A percentile compares a stretch with the other conserved stretches of the same genome.
Conservation (phyloP, 53 echinoderm and acorn worm genomes). For the Holothuria scabra region DNA sequence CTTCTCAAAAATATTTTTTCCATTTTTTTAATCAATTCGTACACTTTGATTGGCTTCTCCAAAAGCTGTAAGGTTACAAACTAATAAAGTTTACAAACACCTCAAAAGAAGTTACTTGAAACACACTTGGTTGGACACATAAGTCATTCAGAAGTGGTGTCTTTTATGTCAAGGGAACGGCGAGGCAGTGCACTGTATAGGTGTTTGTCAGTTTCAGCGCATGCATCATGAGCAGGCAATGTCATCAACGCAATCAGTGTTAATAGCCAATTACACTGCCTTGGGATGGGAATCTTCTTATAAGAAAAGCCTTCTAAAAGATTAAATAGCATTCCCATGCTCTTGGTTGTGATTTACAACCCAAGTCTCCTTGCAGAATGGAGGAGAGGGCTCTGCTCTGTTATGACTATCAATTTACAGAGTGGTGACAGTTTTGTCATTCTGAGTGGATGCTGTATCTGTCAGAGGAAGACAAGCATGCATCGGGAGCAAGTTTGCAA, state of each 20-base stretch:
- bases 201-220: not conserved
- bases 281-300: constrained; percentile 22
- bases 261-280: constrained; percentile 47
- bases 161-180: too few relatives aligned
- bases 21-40: not conserved
- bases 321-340: constrained; percentile 31
- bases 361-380: constrained; percentile 1
- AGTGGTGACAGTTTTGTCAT: too few relatives aligned
- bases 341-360: constrained; percentile 35
- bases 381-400: not conserved
- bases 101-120: not conserved
- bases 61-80: not conserved
- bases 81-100: not conserved
- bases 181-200: not conserved
- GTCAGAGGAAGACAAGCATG: too few relatives aligned
- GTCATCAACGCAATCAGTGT: constrained; percentile 16
- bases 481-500: too few relatives aligned
- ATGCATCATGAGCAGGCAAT: not conserved
- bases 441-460: too few relatives aligned
- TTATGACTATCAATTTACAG: too few relatives aligned
- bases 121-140: not conserved
- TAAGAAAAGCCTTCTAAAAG: constrained; percentile 2
- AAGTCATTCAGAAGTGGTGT: constrained; percentile 20
- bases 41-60: not conserved
- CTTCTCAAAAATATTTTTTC: too few relatives aligned